Base-by-base conservation (phyloP, 2,113 vertebrate species). In the Heteronetta atricapilla region DNA sequence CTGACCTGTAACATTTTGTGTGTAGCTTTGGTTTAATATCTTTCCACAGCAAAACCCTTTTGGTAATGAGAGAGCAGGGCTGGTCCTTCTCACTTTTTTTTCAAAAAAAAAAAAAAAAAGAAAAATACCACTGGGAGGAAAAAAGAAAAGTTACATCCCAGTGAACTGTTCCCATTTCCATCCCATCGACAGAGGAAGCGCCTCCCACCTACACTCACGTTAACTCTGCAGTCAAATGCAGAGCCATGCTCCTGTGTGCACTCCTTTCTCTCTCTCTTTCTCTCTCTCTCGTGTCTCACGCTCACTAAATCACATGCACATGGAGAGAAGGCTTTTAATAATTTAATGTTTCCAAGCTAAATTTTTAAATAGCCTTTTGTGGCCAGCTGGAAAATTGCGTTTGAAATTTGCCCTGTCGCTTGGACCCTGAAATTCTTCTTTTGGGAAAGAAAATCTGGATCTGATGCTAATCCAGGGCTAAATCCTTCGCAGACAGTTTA, bases 261-360 rank as follows among this genome's bases (percentile, higher is more conserved):
- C 96, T 86, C 94, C 87, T 94, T 75, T 95, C 94, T 93, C 95
- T 96, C 90, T 95, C 90, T 95, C 87, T 96, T 66, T 91, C 94
- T 94, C 91, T 95, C 91, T 95, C 95, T 86, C 96, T 95, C 79
- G 79, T 95, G 95, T 96, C 96, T 97, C 94, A 94, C 92, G 75
- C 95, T 96, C 95, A 88, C 96, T 95, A 64, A 95, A 91, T 94
- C 95, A 96, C 96, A 94, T 96, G 95, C 95, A 91, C 95, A 94
- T 94, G 91, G 96, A 97, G 96, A 95, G 96, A 95, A 96, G 94
- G 93, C 88, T 95, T 96, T 96, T 90, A 86, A 96, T 95, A 93
- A 95, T 94, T 93, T 17, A 93, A 86, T 38, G 56, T 93, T 94
- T 94, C 92, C 88, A 88, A 94, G 86, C 95, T 96, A 78, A 84